Conservation (phyloP, 64 coral and sea anemone species). For the Montipora cactus region DNA sequence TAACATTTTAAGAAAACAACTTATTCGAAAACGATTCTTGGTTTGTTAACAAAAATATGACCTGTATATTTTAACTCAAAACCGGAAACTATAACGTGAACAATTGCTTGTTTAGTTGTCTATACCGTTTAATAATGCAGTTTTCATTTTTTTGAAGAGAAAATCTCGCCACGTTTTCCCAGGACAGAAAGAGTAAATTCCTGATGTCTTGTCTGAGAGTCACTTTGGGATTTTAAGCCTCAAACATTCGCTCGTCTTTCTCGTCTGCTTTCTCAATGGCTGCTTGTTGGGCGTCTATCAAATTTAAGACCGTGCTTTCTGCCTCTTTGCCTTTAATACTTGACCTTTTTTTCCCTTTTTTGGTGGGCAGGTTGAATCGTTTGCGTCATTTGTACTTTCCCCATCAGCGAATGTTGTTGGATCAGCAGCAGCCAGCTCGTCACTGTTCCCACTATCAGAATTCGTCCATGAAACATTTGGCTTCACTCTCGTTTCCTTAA, state of each 20-base stretch:
- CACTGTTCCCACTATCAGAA: slow-evolving; percentile 24
- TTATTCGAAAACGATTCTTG: slow-evolving; percentile 11
- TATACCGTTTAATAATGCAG: slow-evolving; percentile 19
- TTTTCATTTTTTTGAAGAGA: slow-evolving; percentile 72
- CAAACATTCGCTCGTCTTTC: slow-evolving; percentile 68
- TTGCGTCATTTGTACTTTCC: slow-evolving; percentile 6
- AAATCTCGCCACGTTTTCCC: slow-evolving; percentile 69
- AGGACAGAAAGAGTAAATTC: slow-evolving; percentile 75
- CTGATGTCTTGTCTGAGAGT: slow-evolving; percentile 64
- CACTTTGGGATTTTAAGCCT: slow-evolving; percentile 64
- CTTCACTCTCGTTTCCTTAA: neutral
- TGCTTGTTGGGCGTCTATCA: slow-evolving; percentile 61
- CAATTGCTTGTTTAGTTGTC: slow-evolving; percentile 29
- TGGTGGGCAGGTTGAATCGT: slow-evolving; percentile 30
- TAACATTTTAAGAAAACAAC: neutral
- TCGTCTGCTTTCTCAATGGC: slow-evolving; percentile 71
- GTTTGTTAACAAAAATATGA: slow-evolving; percentile 11
- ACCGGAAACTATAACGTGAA: slow-evolving; percentile 32
- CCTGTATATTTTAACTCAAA: neutral
- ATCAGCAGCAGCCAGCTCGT: neutral
- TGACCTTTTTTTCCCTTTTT: neutral
- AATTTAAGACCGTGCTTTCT: slow-evolving; percentile 36
- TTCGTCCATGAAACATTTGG: slow-evolving; percentile 25
- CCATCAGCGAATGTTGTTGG: slow-evolving; percentile 3
- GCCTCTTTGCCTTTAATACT: slow-evolving; percentile 18